phyloP scores from a whole-genome alignment of 2,113 vertebrate species.

The Crotalus horridus region DNA sequence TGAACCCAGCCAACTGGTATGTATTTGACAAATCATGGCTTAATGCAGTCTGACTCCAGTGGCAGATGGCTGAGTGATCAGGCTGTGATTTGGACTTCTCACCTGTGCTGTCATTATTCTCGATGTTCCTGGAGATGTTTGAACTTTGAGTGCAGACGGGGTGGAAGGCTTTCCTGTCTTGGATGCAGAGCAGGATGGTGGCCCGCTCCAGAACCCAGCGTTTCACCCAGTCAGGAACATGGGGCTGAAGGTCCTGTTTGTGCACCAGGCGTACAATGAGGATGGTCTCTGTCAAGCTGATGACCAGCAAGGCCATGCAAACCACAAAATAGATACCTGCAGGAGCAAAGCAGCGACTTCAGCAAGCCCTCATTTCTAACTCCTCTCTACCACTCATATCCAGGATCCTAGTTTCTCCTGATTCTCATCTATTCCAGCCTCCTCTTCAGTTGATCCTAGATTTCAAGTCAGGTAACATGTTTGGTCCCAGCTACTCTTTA shows the following conservation, averaged over 20 bases:
- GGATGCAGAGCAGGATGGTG: constrained; percentile 79
- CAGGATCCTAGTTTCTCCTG: neutral
- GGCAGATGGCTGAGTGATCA: neutral
- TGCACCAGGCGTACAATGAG: constrained; percentile 92
- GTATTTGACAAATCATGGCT: neutral
- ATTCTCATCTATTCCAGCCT: neutral
- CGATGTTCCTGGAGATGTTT: constrained; percentile 37
- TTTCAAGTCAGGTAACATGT: neutral
- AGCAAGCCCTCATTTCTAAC: neutral
- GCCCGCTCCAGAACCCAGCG: constrained; percentile 80
- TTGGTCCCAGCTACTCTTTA: neutral
- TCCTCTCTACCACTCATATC: neutral
- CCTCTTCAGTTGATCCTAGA: neutral
- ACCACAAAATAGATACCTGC: constrained; percentile 94
- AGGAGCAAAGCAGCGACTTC: neutral
- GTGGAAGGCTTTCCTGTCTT: constrained; percentile 69
- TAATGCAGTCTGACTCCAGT: neutral
- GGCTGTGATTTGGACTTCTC: neutral
- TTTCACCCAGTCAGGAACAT: constrained; percentile 84
- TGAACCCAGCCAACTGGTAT: neutral
- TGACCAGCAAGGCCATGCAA: constrained; percentile 95
- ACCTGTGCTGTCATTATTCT: constrained; percentile 65
- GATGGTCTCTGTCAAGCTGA: constrained; percentile 93
- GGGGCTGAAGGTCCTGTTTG: constrained; percentile 91
- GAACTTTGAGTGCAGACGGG: constrained; percentile 54